phyloP scores from a whole-genome alignment of 2,888 invertebrate species.

The Ischnus inquisitorius region DNA sequence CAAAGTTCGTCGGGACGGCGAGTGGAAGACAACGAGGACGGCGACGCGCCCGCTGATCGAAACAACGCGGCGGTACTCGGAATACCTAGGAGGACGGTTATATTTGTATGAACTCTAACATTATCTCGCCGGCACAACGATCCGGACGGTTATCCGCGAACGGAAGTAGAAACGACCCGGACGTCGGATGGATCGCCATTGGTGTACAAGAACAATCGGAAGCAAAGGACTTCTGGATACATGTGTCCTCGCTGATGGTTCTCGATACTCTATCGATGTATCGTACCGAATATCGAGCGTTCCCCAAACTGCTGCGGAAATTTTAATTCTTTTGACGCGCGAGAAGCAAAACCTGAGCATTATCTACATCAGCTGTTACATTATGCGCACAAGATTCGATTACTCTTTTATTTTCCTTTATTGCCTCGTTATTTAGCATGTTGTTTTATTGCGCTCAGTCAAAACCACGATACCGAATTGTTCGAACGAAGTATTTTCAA shows the following conservation, averaged over 20 bases:
- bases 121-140: conserved; percentile 74
- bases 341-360: background rate
- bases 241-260: conserved; percentile 78
- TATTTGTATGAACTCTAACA: conserved; percentile 81
- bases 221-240: conserved; percentile 60
- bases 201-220: conserved; percentile 65
- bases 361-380: background rate
- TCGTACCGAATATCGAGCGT: background rate
- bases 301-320: background rate
- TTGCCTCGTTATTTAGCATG: background rate
- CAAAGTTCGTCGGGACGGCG: background rate
- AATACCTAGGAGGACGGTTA: conserved; percentile 72
- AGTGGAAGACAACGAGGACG: background rate
- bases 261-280: conserved; percentile 71
- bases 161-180: conserved; percentile 73
- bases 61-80: conserved; percentile 28
- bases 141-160: conserved; percentile 66
- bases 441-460: conserved; percentile 4
- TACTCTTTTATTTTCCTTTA: no score
- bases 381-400: no score
- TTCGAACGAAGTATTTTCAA: background rate
- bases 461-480: background rate
- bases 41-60: conserved; percentile 3
- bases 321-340: background rate
- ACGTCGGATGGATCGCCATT: conserved; percentile 74